Evolutionary conservation across 2,797 vertebrate species (phyloP).

Genomic region (Pogoniulus pusillus): DNA sequence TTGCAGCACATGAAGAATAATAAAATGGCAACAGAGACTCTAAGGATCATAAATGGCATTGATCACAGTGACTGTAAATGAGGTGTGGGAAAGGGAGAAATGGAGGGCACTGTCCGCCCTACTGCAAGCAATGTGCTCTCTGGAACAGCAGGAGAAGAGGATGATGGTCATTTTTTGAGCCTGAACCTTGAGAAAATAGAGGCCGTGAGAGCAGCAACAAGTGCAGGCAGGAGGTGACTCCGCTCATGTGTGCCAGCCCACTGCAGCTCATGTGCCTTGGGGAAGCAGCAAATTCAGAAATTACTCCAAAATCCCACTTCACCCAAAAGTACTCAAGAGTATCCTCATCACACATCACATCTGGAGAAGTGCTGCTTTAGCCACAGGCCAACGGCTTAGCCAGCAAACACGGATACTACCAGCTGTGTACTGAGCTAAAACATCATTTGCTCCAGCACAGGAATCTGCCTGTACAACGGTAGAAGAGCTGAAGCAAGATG

Average conservation of each 20-base stretch:
- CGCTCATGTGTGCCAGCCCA: not conserved
- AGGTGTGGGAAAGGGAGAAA: not conserved
- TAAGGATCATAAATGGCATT: not conserved
- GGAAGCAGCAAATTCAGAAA: not conserved
- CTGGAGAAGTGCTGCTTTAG: not conserved
- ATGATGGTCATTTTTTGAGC: not conserved
- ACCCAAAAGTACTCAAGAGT: not conserved
- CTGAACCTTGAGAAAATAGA: not conserved
- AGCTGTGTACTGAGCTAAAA: not conserved
- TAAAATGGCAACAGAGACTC: not conserved
- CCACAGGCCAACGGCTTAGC: not conserved
- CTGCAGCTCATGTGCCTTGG: not conserved
- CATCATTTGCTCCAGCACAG: not conserved
- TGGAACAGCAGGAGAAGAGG: not conserved
- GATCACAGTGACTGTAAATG: not conserved
- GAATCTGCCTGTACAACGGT: not conserved
- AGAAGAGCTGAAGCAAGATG: not conserved
- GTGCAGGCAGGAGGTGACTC: accelerated
- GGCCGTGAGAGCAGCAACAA: not conserved
- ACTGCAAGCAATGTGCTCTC: not conserved
- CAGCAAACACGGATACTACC: not conserved
- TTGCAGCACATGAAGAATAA: not conserved
- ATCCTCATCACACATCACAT: no score
- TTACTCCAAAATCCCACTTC: not conserved
- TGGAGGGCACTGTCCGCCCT: accelerated